Percentiles rank a stretch among this genome's conserved stretches.
These are phyloP conservation scores for Phrynocephalus versicolor DNA, from an alignment of 2,113 vertebrate species.

Conservation along the genomic window DNA sequence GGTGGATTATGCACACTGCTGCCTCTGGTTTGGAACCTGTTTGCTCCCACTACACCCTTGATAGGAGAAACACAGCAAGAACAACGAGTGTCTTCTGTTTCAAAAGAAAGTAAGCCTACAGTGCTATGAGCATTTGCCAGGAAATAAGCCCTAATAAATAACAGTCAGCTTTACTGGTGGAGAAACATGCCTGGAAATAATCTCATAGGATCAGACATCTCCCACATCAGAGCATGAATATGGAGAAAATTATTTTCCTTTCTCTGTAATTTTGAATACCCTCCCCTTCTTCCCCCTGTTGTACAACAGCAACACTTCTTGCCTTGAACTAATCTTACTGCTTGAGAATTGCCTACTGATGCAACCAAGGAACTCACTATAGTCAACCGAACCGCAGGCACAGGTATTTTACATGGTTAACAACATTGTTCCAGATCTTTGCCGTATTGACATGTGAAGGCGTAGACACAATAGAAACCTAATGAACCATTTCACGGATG, in stretches of 20 bases:
- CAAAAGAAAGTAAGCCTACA: background rate
- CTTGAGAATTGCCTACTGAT: background rate
- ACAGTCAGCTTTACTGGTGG: background rate
- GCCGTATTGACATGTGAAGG: conserved; percentile 18
- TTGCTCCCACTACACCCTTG: background rate
- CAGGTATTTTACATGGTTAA: conserved; percentile 3
- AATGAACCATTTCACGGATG: background rate
- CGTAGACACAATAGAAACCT: conserved; percentile 4
- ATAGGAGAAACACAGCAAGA: background rate
- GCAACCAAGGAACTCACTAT: background rate
- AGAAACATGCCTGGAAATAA: background rate
- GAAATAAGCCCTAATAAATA: background rate
- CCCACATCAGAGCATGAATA: background rate
- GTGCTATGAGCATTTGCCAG: background rate
- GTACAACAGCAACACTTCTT: background rate
- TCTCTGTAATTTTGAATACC: background rate
- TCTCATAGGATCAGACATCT: background rate
- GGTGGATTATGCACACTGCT: background rate
- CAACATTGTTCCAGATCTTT: conserved; percentile 18
- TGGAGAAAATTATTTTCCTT: background rate
- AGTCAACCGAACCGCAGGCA: background rate
- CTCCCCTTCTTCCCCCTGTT: background rate
- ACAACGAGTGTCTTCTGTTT: background rate
- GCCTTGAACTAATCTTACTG: background rate
- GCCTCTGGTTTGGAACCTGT: background rate